Conservation (phyloP, 1,140 invertebrate species). For the Aphis craccivora region DNA sequence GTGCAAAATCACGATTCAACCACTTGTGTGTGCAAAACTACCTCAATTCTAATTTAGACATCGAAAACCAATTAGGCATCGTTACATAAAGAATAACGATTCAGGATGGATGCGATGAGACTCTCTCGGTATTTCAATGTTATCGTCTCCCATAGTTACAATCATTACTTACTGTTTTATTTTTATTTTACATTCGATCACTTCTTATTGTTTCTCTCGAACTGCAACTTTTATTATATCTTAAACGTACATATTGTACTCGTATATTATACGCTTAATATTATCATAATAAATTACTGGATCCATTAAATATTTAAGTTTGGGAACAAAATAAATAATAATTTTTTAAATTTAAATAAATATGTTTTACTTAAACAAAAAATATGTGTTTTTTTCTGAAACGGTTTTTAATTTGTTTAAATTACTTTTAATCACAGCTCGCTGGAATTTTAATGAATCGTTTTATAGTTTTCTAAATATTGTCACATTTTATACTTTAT, state of each 20-base stretch:
- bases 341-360: background rate
- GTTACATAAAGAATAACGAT: background rate
- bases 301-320: too few relatives aligned
- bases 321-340: background rate
- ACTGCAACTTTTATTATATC: background rate
- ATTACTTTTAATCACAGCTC: too few relatives aligned
- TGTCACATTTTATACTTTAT: too few relatives aligned
- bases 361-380: too few relatives aligned
- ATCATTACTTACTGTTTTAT: background rate
- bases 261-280: too few relatives aligned
- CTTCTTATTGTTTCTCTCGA: background rate
- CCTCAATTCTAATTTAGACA: slow-evolving; percentile 31
- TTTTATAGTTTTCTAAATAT: too few relatives aligned
- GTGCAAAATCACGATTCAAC: background rate
- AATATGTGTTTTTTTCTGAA: too few relatives aligned
- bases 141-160: background rate
- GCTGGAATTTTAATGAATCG: too few relatives aligned
- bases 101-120: too few relatives aligned
- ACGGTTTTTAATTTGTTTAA: background rate
- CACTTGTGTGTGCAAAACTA: background rate
- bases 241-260: background rate
- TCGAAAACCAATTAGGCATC: slow-evolving; percentile 34
- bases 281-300: too few relatives aligned
- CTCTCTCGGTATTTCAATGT: background rate
- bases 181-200: background rate